phyloP scores from a whole-genome alignment of 2,888 invertebrate species.

The Tetanocera ferruginea region DNA sequence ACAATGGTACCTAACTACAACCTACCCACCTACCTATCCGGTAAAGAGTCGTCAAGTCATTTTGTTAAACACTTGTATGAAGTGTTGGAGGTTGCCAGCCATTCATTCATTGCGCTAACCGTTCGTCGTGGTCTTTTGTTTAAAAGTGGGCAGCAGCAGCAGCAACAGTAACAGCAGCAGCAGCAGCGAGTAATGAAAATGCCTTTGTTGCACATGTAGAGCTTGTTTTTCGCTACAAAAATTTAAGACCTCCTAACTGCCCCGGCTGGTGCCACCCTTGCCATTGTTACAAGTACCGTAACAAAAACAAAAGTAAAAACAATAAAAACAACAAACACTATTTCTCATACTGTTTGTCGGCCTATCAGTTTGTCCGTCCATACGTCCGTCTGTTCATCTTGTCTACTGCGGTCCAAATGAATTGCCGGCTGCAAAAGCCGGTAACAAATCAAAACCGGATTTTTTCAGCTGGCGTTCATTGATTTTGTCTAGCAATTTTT shows the following conservation, averaged over 20 bases:
- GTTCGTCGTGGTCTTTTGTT: constrained; percentile 17
- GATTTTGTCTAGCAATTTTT: constrained; percentile 21
- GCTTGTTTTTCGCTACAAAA: not conserved
- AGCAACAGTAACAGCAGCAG: not conserved
- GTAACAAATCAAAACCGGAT: constrained; percentile 34
- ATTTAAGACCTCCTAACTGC: not conserved
- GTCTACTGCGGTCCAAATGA: constrained; percentile 20
- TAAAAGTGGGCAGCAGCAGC: constrained; percentile 28
- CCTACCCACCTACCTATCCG: not conserved
- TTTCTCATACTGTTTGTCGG: constrained; percentile 18
- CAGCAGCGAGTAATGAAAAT: not conserved
- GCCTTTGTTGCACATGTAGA: constrained; percentile 6
- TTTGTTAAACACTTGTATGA: constrained; percentile 37
- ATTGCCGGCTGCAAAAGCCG: constrained; percentile 38
- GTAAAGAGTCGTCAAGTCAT: constrained; percentile 25
- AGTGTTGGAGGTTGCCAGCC: constrained; percentile 27
- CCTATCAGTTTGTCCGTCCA: not conserved
- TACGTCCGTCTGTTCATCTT: not conserved
- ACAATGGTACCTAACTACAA: not conserved
- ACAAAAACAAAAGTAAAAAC: not conserved
- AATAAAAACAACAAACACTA: constrained; percentile 26
- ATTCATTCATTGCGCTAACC: constrained; percentile 25
- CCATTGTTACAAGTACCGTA: not conserved
- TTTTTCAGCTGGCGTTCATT: constrained; percentile 31
- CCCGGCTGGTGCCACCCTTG: constrained; percentile 14